Evolutionary conservation across 92 coral and sea anemone genomes (phyloP), one percentile per base, ranked within the genome.

Genomic region (Phenganax stokvisi): DNA sequence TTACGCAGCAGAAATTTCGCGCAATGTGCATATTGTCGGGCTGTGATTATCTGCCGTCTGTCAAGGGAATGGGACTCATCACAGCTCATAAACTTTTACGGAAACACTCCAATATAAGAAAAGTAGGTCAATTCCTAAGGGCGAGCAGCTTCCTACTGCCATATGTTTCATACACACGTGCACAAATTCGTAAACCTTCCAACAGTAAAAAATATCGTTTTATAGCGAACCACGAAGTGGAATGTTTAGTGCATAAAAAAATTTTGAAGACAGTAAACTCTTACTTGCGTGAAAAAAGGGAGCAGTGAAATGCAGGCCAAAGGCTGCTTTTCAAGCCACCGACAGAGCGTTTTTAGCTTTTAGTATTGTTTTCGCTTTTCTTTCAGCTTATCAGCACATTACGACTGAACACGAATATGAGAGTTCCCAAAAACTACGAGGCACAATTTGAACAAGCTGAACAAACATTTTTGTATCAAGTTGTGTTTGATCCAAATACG

Each of bases 11-110:
- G 79, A 94, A 90, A 86, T 94, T 94, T 82, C 86, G 97, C 59
- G 90, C 92, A 86, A 94, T 94, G 98, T 94, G 98, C 64, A 94
- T 94, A 27, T 77, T 94, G 58, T 94, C 98, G 25, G 98, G 98
- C 63, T 94, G 98, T 87, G 98, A 94, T 75, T 94, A 94, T 68
- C 88, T 94, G 56, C 97, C 90, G 11, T 94, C 98, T 1, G 88
- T 94, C 37, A 94, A 94, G 74, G 98, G 98, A 1, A 83, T 94
- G 71, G 98, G 98, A 12, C 92, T 94, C 12, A 89, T 88, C 15
- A 94, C 89, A 16, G 97, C 98, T 12, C 89, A 92, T 77, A 94
- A 92, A 83, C 87, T 94, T 12, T 63, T 92, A 28, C 75, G 92
- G 54, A 90, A 90, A 58, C 90, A 91, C 78, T 88, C 98, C 8